These are phyloP conservation scores for Macrotrachela quadricornifera DNA, from an alignment of 1,140 invertebrate genomes.

Conservation along the genomic window DNA sequence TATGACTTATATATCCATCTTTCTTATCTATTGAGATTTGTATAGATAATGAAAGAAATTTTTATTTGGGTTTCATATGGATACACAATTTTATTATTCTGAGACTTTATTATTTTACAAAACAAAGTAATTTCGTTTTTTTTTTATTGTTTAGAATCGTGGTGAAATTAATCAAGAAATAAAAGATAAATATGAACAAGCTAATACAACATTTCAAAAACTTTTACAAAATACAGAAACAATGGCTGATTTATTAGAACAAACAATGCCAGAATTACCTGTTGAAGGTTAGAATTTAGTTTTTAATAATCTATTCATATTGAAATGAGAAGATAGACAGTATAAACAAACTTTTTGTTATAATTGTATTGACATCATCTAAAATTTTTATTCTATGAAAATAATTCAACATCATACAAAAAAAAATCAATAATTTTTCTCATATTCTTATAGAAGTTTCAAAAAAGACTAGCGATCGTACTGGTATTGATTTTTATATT, in stretches of 20 bases:
- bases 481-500: conserved; percentile 20
- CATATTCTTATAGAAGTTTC: conserved; percentile 11
- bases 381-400: too few relatives aligned
- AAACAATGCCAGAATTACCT: conserved; percentile 45
- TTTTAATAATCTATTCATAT: conserved; percentile 8
- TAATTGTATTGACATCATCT: too few relatives aligned
- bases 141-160: conserved; percentile 41
- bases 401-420: too few relatives aligned
- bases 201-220: conserved; percentile 50
- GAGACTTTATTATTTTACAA: background rate
- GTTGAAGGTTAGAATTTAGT: conserved; percentile 18
- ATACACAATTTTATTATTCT: background rate
- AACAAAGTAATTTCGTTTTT: too few relatives aligned
- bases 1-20: conserved; percentile 2
- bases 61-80: background rate
- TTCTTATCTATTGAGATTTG: background rate
- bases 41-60: background rate
- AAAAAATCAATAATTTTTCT: background rate
- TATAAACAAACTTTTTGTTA: too few relatives aligned
- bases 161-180: conserved; percentile 66
- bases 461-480: conserved; percentile 16
- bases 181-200: conserved; percentile 55
- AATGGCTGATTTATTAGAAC: conserved; percentile 60
- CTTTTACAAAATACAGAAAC: conserved; percentile 49
- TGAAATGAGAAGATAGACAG: background rate